Conservation (phyloP, 2,888 invertebrate genomes). For the Sarcophaga subvicina region DNA sequence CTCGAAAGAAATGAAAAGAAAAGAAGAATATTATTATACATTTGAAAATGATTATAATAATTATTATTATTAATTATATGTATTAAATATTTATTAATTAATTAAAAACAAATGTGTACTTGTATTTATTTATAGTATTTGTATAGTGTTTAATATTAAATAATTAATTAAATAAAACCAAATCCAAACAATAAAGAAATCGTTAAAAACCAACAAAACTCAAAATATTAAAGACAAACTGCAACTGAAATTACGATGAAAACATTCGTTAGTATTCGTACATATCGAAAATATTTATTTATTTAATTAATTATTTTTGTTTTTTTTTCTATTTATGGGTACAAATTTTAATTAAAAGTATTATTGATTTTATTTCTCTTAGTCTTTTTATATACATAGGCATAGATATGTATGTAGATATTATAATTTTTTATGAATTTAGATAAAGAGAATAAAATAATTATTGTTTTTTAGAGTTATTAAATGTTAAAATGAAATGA, state of each 20-base stretch:
- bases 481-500: slow-evolving; percentile 44
- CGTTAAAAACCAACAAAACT: slow-evolving; percentile 33
- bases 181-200: neutral
- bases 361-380: slow-evolving; percentile 17
- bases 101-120: slow-evolving; percentile 34
- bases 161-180: slow-evolving; percentile 29
- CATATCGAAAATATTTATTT: slow-evolving; percentile 64
- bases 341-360: slow-evolving; percentile 21
- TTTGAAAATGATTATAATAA: neutral
- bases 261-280: slow-evolving; percentile 16
- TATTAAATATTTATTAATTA: slow-evolving; percentile 19
- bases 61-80: slow-evolving; percentile 18
- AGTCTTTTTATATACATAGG: slow-evolving; percentile 49
- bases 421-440: slow-evolving; percentile 36
- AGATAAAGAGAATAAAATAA: slow-evolving; percentile 42
- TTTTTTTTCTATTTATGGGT: slow-evolving; percentile 30
- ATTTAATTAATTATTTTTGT: slow-evolving; percentile 9
- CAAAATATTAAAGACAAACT: neutral
- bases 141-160: slow-evolving; percentile 42
- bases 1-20: neutral
- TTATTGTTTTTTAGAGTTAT: slow-evolving; percentile 56
- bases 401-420: slow-evolving; percentile 15
- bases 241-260: neutral
- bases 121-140: slow-evolving; percentile 51
- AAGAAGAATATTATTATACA: slow-evolving; percentile 30